These are phyloP conservation scores for Agrochola litura DNA, from an alignment of 2,888 invertebrate genomes.

Conservation along the genomic window DNA sequence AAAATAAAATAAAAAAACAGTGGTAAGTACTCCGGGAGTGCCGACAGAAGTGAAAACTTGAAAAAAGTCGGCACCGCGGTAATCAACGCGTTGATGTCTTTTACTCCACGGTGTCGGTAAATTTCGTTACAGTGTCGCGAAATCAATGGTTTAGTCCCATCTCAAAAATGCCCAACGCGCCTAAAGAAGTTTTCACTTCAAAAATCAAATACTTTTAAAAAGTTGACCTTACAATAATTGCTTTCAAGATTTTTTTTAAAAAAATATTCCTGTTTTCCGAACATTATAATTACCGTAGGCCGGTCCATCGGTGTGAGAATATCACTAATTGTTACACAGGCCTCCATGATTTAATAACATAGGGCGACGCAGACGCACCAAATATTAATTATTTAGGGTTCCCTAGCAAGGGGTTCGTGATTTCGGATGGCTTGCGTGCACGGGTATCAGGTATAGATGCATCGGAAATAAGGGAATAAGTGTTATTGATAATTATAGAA, in stretches of 20 bases:
- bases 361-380: conserved; percentile 70
- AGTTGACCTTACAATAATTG: not conserved
- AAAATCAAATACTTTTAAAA: not conserved
- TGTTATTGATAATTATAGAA: conserved; percentile 37
- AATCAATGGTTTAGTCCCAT: no score
- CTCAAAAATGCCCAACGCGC: no score
- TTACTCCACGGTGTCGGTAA: no score
- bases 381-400: conserved; percentile 67
- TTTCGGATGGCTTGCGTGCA: conserved; percentile 37
- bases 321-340: conserved; percentile 77
- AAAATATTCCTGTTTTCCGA: conserved; percentile 26
- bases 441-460: conserved; percentile 39
- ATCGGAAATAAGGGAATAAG: conserved; percentile 23
- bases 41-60: no score
- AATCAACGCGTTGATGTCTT: no score
- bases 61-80: no score
- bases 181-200: no score
- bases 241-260: not conserved
- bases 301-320: conserved; percentile 78
- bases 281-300: conserved; percentile 72
- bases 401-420: conserved; percentile 49
- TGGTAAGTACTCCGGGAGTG: no score
- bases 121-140: no score
- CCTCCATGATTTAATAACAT: conserved; percentile 83
- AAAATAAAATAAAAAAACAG: no score